A percentile compares a stretch with the other conserved stretches of the same genome.
These are phyloP conservation scores for Lipotes vexillifer DNA, from an alignment of 2,113 vertebrate species.

Conservation along the genomic window DNA sequence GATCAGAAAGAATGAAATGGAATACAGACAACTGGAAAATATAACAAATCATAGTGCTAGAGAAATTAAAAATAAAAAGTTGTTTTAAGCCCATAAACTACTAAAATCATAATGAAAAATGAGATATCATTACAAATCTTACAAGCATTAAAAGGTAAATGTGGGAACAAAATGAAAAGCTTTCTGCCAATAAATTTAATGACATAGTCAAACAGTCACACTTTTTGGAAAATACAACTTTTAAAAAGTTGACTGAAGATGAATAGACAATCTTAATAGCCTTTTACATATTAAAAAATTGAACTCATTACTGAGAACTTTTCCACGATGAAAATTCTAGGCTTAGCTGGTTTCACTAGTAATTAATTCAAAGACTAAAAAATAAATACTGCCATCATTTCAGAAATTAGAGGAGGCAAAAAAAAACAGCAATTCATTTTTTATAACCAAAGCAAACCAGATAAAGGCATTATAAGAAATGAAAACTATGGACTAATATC, in stretches of 20 bases:
- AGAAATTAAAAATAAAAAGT: neutral
- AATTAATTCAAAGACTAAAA: neutral
- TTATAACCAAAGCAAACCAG: neutral
- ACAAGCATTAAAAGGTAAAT: neutral
- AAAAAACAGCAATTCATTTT: neutral
- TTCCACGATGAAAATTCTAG: neutral
- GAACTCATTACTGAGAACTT: neutral
- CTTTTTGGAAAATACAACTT: neutral
- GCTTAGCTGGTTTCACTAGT: neutral
- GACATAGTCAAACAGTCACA: neutral
- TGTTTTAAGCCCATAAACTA: neutral
- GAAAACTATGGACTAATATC: neutral
- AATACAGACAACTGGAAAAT: neutral
- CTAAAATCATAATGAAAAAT: neutral
- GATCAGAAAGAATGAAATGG: neutral
- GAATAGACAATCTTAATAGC: neutral
- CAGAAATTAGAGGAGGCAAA: neutral
- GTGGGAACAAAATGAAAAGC: neutral
- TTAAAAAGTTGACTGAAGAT: neutral
- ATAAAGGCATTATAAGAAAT: neutral
- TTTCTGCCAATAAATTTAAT: neutral
- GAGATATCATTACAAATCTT: neutral
- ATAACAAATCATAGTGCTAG: neutral
- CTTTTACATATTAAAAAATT: neutral
- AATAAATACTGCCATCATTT: neutral